phyloP scores from a whole-genome alignment of 1,140 invertebrate genomes.

The Chlorops oryzae region DNA sequence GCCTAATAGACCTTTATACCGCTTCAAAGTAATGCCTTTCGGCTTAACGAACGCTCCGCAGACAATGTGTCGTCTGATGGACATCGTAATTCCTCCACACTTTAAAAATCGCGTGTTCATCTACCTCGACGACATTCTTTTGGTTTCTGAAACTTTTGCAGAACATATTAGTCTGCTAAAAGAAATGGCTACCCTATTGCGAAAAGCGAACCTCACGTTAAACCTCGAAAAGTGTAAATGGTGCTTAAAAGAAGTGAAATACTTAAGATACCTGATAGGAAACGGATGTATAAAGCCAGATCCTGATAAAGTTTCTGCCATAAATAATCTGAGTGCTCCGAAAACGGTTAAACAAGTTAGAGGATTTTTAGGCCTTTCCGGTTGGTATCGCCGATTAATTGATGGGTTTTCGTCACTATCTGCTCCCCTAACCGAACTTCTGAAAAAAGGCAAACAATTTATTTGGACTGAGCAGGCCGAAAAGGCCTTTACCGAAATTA shows the following conservation, averaged over 20 bases:
- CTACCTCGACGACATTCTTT: constrained; percentile 11
- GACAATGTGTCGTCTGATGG: constrained; percentile 14
- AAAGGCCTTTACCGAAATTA: constrained; percentile 4
- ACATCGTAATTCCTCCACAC: constrained; percentile 41
- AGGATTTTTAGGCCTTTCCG: constrained; percentile 48
- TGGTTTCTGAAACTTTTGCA: constrained; percentile 5
- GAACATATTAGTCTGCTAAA: constrained; percentile 3
- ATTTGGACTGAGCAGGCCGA: background rate
- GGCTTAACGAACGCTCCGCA: constrained; percentile 20
- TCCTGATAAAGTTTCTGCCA: constrained; percentile 8
- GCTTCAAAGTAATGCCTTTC: constrained; percentile 18
- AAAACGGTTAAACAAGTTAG: constrained; percentile 26
- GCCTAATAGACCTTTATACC: constrained; percentile 24
- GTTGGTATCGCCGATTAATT: constrained; percentile 48
- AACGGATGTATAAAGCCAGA: constrained; percentile 8
- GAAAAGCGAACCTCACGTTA: constrained; percentile 16
- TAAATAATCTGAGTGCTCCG: constrained; percentile 26
- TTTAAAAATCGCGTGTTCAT: constrained; percentile 17
- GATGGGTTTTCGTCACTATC: constrained; percentile 44
- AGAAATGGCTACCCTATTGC: constrained; percentile 4
- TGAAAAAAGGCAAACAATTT: background rate
- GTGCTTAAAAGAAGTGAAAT: constrained; percentile 8
- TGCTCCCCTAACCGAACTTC: constrained; percentile 20
- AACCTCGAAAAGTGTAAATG: constrained; percentile 22
- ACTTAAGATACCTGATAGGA: constrained; percentile 6